These are phyloP conservation scores for Melopsittacus undulatus DNA, from an alignment of 2,797 vertebrate species.

Conservation along the genomic window DNA sequence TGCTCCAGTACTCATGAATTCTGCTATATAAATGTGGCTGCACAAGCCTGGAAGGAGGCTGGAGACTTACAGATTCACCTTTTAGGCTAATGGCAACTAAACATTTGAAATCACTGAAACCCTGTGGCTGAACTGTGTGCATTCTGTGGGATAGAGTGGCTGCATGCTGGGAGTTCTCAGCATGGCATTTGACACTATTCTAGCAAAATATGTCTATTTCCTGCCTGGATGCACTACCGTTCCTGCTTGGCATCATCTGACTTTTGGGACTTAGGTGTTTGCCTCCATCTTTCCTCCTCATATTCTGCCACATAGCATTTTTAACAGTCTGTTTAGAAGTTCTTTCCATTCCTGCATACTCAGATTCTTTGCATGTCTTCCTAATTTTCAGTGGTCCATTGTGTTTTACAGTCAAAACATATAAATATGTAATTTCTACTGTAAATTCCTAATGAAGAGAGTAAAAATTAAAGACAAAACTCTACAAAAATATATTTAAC, in stretches of 20 bases:
- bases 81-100: neutral
- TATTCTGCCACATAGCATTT: neutral
- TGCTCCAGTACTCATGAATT: neutral
- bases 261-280: neutral
- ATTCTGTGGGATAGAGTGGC: neutral
- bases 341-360: neutral
- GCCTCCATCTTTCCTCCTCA: neutral
- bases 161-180: neutral
- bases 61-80: neutral
- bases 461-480: neutral
- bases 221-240: neutral
- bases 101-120: neutral
- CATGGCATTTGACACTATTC: neutral
- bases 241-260: neutral
- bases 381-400: neutral
- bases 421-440: neutral
- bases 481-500: neutral
- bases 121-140: rapidly evolving
- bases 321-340: neutral
- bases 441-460: neutral
- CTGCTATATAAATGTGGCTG: neutral
- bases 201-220: neutral
- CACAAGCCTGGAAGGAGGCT: neutral
- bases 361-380: neutral
- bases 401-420: neutral